These are phyloP conservation scores for Corythoichthys intestinalis DNA, from an alignment of 2,113 vertebrate species.

Conservation along the genomic window DNA sequence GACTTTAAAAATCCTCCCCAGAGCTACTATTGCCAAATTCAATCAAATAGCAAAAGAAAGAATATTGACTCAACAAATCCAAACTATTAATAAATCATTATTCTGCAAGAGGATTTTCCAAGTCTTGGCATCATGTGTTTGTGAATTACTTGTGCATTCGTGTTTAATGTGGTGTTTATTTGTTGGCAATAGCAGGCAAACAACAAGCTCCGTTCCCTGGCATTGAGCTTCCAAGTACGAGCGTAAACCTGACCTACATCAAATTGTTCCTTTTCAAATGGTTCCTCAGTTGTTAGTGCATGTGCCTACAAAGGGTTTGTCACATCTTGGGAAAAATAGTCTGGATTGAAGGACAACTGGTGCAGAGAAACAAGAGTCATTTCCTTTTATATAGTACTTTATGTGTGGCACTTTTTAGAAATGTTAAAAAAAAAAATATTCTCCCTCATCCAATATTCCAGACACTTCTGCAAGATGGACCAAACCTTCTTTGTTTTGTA, in stretches of 20 bases:
- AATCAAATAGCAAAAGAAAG: background rate
- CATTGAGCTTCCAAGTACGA: conserved; percentile 86
- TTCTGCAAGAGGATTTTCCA: conserved; percentile 60
- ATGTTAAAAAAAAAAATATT: background rate
- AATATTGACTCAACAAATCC: background rate
- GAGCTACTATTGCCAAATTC: conserved; percentile 1
- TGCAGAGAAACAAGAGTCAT: background rate
- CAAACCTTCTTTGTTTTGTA: conserved; percentile 45
- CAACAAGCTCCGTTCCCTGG: conserved; percentile 82
- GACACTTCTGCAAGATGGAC: conserved; percentile 57
- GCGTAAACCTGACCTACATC: conserved; percentile 68
- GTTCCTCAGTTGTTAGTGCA: conserved; percentile 65
- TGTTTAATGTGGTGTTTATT: conserved; percentile 78
- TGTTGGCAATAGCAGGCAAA: conserved; percentile 82
- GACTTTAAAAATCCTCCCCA: conserved; percentile 63
- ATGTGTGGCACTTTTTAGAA: background rate
- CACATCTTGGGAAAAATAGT: conserved; percentile 59
- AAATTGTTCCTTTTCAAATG: conserved; percentile 66
- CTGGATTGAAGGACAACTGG: conserved; percentile 38
- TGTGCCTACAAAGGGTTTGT: conserved; percentile 65
- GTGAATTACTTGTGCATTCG: conserved; percentile 71
- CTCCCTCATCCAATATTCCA: conserved; percentile 37
- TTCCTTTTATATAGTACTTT: background rate
- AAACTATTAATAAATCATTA: conserved; percentile 5
- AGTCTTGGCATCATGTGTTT: conserved; percentile 71